These are phyloP conservation scores for Acrocephalus arundinaceus DNA, from an alignment of 2,113 vertebrate genomes.

Conservation along the genomic window DNA sequence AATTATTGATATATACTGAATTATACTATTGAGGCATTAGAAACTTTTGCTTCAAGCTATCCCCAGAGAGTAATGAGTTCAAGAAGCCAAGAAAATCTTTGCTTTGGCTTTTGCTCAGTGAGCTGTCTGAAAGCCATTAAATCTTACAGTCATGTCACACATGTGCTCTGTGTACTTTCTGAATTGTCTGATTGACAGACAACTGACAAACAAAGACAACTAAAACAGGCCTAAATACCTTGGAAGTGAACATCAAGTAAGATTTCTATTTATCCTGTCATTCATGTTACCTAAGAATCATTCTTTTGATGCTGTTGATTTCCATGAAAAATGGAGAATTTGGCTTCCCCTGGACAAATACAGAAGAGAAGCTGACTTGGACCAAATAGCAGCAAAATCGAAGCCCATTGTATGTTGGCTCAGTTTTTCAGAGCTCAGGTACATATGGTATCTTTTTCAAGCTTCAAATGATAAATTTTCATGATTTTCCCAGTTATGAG, in stretches of 20 bases:
- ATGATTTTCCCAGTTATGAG: background rate
- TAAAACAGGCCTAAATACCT: background rate
- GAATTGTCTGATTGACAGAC: background rate
- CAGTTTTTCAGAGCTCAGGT: background rate
- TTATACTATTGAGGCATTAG: background rate
- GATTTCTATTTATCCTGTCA: background rate
- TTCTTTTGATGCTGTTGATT: background rate
- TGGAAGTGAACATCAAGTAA: background rate
- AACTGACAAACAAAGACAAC: background rate
- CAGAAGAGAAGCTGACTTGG: background rate
- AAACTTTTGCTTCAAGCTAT: background rate
- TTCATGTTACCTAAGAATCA: background rate
- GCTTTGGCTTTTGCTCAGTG: background rate
- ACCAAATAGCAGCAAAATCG: background rate
- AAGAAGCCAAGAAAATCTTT: background rate
- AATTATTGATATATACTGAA: background rate
- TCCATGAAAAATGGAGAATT: background rate
- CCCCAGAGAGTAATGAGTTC: background rate
- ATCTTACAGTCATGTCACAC: background rate
- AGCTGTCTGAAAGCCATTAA: background rate
- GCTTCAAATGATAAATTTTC: background rate
- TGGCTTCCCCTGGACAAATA: background rate
- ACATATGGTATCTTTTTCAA: background rate
- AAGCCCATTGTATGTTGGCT: background rate
- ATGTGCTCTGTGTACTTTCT: background rate